A percentile compares a stretch with the other conserved stretches of the same genome.
Conservation (phyloP, 2,113 vertebrate genomes). For the Pygoscelis adeliae region DNA sequence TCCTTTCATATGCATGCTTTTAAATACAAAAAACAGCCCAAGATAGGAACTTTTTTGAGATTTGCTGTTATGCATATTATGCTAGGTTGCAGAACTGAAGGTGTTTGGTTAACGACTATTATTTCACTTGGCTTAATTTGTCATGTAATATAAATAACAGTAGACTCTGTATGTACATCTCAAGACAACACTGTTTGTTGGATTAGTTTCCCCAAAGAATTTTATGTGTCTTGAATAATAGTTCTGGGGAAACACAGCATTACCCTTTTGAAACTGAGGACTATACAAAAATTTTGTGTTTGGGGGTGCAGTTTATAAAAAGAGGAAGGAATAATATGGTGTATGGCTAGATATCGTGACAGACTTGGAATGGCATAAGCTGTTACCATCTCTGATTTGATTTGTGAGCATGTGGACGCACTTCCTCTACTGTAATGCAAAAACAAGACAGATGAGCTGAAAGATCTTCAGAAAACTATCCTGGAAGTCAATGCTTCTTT, state of each 20-base stretch:
- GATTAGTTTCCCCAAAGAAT: background rate
- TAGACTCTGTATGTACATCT: background rate
- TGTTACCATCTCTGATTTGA: background rate
- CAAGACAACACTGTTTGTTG: background rate
- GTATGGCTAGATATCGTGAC: background rate
- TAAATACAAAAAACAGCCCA: background rate
- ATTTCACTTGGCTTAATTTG: background rate
- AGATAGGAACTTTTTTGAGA: background rate
- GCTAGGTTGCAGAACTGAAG: background rate
- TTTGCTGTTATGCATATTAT: background rate
- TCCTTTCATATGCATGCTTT: constrained; percentile 24
- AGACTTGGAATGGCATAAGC: background rate
- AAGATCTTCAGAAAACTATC: background rate
- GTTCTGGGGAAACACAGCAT: background rate
- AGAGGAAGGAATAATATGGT: background rate
- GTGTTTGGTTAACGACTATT: background rate
- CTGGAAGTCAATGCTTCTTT: background rate
- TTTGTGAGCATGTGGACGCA: background rate
- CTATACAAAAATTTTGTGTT: background rate
- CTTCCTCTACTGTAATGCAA: background rate
- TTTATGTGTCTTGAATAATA: background rate
- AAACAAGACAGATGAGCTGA: background rate
- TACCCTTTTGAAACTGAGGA: background rate
- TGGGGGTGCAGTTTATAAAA: background rate
- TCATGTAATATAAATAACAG: background rate